Base-by-base conservation (phyloP, 2,888 invertebrate genomes). In the Cerastoderma edule region DNA sequence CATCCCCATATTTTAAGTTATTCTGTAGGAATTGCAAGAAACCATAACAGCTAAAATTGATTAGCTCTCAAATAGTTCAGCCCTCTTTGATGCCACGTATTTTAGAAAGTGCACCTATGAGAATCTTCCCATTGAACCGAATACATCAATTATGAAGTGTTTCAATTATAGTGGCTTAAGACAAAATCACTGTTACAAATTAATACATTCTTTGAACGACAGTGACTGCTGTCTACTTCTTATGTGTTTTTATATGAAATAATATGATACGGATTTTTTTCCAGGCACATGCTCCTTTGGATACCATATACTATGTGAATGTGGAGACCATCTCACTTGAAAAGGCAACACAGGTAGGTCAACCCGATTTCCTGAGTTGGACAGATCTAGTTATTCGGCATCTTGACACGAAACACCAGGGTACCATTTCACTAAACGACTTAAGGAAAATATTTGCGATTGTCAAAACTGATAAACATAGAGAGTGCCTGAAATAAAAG, bases 251-350 rank as follows among this genome's bases (percentile, higher is more conserved):
- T 39, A 16, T 10, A 39, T 39, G 16, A 16, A 39, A 39, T 39
- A 39, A 10, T 39, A 13, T 39, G 39, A 39, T 53, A 27, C n/a
- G 22, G 28, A 13, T 22, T 63, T 4, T 30, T 30, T 75, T 80
- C 75, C 77, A 80, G 80, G 77, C 80, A 2, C 80, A 80, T 60
- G 72, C 77, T 5, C 75, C 79, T 22, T 56, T 83, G 33, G 72
- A 83, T 46, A 66, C 56, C 2, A 77, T 83, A 27, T 83, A 77
- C 67, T 72, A 72, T 60, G 72, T 78, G 19, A 72, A 78, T 56
- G 77, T 78, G 10, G 27, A 72, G n/a, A 72, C 72, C 30, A 56
- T 75, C 35, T 65, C 71, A 33, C 48, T 67, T 0, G 73, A 71
- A 53, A 75, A 77, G 39, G 0, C 27, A 39, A 27, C 60, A 39